Evolutionary conservation across 2,797 vertebrate species (phyloP).

Genomic region (Bryconaethiops microstoma): DNA sequence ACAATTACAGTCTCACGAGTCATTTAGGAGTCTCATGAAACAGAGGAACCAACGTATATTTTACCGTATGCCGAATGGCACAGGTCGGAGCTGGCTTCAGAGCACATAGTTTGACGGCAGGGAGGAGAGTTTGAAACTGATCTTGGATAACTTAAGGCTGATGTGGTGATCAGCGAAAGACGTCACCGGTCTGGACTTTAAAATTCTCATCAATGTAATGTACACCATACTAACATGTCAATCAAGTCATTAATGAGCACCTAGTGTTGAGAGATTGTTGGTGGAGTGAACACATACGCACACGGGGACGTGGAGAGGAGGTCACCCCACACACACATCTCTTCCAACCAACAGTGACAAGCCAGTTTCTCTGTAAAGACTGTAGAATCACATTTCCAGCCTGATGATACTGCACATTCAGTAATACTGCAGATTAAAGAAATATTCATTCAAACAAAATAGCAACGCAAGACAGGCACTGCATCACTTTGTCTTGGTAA

Average conservation of each 20-base stretch:
- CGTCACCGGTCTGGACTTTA: conserved; percentile 72
- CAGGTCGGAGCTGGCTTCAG: conserved; percentile 49
- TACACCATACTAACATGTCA: conserved; percentile 72
- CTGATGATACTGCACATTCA: neutral
- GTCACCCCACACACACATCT: neutral
- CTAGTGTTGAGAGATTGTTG: conserved; percentile 43
- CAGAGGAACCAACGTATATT: conserved; percentile 5
- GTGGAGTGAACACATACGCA: neutral
- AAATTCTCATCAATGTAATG: conserved; percentile 78
- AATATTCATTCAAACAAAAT: too few species aligned
- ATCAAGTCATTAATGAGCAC: conserved; percentile 66
- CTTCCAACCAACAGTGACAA: neutral
- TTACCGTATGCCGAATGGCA: conserved; percentile 47
- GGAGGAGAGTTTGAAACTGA: conserved; percentile 72
- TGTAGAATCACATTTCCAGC: neutral
- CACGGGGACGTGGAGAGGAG: neutral
- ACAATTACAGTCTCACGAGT: neutral
- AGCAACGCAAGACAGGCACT: neutral
- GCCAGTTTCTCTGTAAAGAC: neutral
- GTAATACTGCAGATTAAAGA: neutral
- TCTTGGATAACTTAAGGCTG: conserved; percentile 74
- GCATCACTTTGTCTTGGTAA: neutral
- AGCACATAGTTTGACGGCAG: conserved; percentile 58
- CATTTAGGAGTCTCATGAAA: neutral
- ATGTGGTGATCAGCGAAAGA: conserved; percentile 70